Evolutionary conservation across 2,888 invertebrate species (phyloP).

Genomic region (Amorpha juglandis): DNA sequence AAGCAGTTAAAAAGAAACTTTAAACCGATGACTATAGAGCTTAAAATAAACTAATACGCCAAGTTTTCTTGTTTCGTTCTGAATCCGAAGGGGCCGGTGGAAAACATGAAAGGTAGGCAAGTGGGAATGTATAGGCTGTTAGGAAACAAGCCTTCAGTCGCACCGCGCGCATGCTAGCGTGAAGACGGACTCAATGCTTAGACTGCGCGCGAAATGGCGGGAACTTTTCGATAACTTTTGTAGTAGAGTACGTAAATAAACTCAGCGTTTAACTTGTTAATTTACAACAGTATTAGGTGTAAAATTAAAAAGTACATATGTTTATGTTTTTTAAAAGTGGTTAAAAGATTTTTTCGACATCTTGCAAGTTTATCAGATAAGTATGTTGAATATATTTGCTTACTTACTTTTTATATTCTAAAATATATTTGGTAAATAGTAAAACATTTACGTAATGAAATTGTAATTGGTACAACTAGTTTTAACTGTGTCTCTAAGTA

Average conservation of each 20-base stretch:
- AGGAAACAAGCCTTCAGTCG: conserved; percentile 73
- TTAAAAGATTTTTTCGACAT: neutral
- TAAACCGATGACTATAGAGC: neutral
- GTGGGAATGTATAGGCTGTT: conserved; percentile 70
- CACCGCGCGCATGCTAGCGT: conserved; percentile 73
- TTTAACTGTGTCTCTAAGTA: too few species aligned
- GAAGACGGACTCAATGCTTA: conserved; percentile 56
- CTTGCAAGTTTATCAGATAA: conserved; percentile 12
- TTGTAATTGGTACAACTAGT: too few species aligned
- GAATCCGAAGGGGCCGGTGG: conserved; percentile 38
- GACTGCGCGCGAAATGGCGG: conserved; percentile 61
- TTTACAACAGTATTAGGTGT: conserved; percentile 14
- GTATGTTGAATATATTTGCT: conserved; percentile 8
- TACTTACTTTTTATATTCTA: neutral
- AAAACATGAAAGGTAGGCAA: conserved; percentile 79
- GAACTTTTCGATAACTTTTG: conserved; percentile 75
- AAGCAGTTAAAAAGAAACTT: neutral
- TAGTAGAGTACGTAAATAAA: conserved; percentile 52
- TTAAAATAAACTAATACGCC: neutral
- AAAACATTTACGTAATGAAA: too few species aligned
- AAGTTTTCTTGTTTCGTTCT: conserved; percentile 42
- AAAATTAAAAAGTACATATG: conserved; percentile 8
- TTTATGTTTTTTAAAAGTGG: conserved; percentile 20
- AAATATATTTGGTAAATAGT: neutral
- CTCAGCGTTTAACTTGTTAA: conserved; percentile 26